Conservation (phyloP, 2,888 invertebrate species). For the Trachelus troglodyta region DNA sequence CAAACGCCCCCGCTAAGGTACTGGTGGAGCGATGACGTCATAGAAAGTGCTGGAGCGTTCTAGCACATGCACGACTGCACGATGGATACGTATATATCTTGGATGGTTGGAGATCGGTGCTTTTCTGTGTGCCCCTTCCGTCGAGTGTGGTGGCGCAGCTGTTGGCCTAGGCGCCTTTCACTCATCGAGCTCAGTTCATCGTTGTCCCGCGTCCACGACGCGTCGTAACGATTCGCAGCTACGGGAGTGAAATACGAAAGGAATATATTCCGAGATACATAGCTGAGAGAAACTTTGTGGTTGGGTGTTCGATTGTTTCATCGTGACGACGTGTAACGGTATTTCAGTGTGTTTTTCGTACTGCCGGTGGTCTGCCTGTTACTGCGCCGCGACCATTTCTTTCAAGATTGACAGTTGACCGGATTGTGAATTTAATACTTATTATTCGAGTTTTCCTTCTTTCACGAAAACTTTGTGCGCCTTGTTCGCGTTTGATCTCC, state of each 20-base stretch:
- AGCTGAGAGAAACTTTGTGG: background rate
- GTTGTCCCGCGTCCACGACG: constrained; percentile 38
- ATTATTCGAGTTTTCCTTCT: background rate
- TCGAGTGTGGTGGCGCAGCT: constrained; percentile 29
- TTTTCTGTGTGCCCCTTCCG: constrained; percentile 24
- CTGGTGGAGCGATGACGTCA: constrained; percentile 44
- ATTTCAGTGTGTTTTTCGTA: background rate
- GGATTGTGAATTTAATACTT: background rate
- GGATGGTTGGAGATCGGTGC: constrained; percentile 3
- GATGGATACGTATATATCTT: background rate
- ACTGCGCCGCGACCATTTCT: background rate
- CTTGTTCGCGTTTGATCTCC: background rate
- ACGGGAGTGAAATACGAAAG: background rate
- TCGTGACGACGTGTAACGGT: background rate
- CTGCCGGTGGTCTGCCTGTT: background rate
- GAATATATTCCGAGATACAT: background rate
- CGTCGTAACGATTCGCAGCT: background rate
- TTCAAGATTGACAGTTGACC: background rate
- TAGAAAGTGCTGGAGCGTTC: constrained; percentile 35
- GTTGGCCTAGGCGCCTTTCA: constrained; percentile 46
- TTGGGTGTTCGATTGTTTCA: background rate
- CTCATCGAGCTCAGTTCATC: constrained; percentile 51
- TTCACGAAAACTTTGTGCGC: background rate
- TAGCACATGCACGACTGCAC: constrained; percentile 13
- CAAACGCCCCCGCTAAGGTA: constrained; percentile 13